A percentile compares a stretch with the other conserved stretches of the same genome.
Conservation (phyloP, 2,113 vertebrate species). For the Hepsetus odoe region DNA sequence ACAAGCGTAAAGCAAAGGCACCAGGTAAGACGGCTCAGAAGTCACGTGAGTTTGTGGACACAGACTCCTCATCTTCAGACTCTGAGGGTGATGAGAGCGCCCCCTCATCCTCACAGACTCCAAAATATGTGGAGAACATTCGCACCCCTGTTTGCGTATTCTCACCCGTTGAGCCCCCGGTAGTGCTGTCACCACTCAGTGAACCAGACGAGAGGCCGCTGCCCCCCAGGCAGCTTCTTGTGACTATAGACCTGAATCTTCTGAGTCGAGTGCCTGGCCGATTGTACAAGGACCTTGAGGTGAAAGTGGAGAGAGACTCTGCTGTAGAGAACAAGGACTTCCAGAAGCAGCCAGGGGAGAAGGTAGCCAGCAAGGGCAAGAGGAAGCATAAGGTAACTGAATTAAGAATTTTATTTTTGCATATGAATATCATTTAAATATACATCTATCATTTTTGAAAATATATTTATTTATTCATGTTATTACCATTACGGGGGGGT, state of each 20-base stretch:
- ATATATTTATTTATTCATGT: no score
- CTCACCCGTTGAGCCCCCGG: constrained; percentile 96
- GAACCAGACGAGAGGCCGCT: constrained; percentile 90
- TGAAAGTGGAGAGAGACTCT: constrained; percentile 87
- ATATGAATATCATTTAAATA: no score
- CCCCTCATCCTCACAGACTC: constrained; percentile 94
- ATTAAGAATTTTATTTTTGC: no score
- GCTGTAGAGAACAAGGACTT: constrained; percentile 81
- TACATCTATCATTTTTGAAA: no score
- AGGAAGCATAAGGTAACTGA: constrained; percentile 91
- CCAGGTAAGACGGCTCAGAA: constrained; percentile 89
- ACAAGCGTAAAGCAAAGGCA: constrained; percentile 91
- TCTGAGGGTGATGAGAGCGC: constrained; percentile 96
- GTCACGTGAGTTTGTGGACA: constrained; percentile 93
- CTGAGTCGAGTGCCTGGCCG: constrained; percentile 90
- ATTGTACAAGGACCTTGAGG: constrained; percentile 86
- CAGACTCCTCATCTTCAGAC: constrained; percentile 94
- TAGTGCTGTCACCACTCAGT: constrained; percentile 93
- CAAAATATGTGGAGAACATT: constrained; percentile 93
- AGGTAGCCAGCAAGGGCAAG: constrained; percentile 87
- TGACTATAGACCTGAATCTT: constrained; percentile 96
- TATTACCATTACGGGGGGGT: no score
- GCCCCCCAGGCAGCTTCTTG: constrained; percentile 79
- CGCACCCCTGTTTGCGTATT: constrained; percentile 85
- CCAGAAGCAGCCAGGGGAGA: constrained; percentile 86